A percentile compares a stretch with the other conserved stretches of the same genome.
Conservation (phyloP, 2,113 vertebrate species). For the Harpagus bidentatus region DNA sequence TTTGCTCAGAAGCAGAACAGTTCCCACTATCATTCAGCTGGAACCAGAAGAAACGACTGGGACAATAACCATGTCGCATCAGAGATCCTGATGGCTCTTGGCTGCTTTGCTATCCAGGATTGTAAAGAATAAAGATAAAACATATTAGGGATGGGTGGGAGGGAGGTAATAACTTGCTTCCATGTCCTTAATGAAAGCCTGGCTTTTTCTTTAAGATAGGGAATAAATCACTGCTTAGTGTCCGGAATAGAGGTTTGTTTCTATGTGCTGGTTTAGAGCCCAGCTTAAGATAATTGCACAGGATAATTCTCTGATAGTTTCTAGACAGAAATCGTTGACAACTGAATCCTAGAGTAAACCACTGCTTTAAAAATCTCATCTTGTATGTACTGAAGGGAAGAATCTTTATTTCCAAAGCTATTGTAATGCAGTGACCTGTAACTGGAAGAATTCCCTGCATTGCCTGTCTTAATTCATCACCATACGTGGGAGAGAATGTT, state of each 20-base stretch:
- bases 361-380: slow-evolving; percentile 36
- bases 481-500: slow-evolving; percentile 28
- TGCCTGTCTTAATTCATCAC: slow-evolving; percentile 59
- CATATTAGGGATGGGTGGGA: background rate
- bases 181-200: background rate
- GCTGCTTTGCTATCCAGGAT: background rate
- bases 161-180: slow-evolving; percentile 28
- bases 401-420: slow-evolving; percentile 34
- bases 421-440: slow-evolving; percentile 48
- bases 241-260: background rate
- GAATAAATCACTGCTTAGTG: background rate
- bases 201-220: background rate
- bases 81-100: background rate
- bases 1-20: slow-evolving; percentile 28
- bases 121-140: slow-evolving; percentile 58
- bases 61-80: slow-evolving; percentile 26
- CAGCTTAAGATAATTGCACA: background rate
- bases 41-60: slow-evolving; percentile 34
- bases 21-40: slow-evolving; percentile 1
- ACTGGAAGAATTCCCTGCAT: slow-evolving; percentile 33
- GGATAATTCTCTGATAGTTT: background rate
- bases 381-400: slow-evolving; percentile 7
- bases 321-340: background rate
- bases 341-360: background rate
- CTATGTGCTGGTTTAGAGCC: background rate